Evolutionary conservation across 2,797 vertebrate species (phyloP).

Genomic region (Merluccius polli): DNA sequence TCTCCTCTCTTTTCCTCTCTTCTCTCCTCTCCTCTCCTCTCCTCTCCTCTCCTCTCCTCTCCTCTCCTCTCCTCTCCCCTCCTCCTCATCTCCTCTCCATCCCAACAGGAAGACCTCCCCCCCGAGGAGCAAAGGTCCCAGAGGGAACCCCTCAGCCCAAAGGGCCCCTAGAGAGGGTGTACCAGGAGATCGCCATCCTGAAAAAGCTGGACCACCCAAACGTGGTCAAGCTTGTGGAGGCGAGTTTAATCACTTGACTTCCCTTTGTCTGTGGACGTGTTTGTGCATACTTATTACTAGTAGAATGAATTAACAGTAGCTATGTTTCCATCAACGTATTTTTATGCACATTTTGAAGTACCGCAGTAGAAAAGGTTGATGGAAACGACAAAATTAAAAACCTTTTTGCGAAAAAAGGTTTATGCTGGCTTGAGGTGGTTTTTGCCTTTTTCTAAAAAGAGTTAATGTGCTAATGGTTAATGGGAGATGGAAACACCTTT

Average conservation of each 20-base stretch:
- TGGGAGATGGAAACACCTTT: too few species aligned
- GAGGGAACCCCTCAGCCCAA: conserved; percentile 82
- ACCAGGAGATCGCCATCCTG: conserved; percentile 97
- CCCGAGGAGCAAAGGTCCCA: conserved; percentile 80
- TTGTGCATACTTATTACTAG: not conserved
- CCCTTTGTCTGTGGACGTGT: not conserved
- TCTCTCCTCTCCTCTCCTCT: not conserved
- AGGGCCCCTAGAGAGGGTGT: conserved; percentile 93
- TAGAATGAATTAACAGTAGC: too few species aligned
- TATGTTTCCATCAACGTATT: too few species aligned
- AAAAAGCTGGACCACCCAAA: conserved; percentile 98
- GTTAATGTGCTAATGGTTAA: too few species aligned
- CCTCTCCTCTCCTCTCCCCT: not conserved
- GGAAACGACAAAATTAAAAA: too few species aligned
- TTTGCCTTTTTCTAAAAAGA: too few species aligned
- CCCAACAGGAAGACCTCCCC: conserved; percentile 86
- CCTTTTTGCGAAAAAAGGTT: too few species aligned
- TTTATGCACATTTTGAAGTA: too few species aligned
- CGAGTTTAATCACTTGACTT: conserved; percentile 40
- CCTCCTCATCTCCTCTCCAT: conserved; percentile 8
- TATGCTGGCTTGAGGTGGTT: too few species aligned
- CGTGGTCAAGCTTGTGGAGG: conserved; percentile 96
- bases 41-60: not conserved
- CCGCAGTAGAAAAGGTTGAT: too few species aligned
- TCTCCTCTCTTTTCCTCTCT: not conserved